These are phyloP conservation scores for Danio aesculapii DNA, from an alignment of 2,797 vertebrate genomes.

Conservation along the genomic window DNA sequence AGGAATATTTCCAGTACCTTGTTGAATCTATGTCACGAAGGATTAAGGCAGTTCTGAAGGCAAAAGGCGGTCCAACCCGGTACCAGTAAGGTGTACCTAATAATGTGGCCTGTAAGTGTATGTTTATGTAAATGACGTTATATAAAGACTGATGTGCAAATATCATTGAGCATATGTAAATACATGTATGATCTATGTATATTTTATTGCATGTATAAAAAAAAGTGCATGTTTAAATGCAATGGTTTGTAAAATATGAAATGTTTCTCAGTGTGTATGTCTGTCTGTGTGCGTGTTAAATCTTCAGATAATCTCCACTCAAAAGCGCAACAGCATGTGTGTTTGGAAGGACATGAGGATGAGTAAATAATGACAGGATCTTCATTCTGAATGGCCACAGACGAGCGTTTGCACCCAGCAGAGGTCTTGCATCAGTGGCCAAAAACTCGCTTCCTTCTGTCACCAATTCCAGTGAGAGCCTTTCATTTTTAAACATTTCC, in stretches of 20 bases:
- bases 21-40: too few species aligned
- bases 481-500: constrained; percentile 9
- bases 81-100: too few species aligned
- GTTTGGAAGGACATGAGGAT: neutral
- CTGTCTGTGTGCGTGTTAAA: neutral
- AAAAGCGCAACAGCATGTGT: neutral
- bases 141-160: neutral
- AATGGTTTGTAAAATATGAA: neutral
- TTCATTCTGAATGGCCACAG: neutral
- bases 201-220: too few species aligned
- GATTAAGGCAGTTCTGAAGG: too few species aligned
- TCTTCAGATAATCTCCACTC: neutral
- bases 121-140: too few species aligned
- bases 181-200: too few species aligned
- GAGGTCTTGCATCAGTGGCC: neutral
- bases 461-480: neutral
- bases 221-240: too few species aligned
- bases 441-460: neutral
- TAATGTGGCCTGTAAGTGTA: too few species aligned
- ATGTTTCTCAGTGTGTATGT: too few species aligned
- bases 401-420: neutral
- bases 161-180: neutral
- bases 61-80: too few species aligned
- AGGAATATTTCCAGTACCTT: too few species aligned
- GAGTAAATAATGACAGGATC: neutral